Evolutionary conservation across 2,888 invertebrate species (phyloP).

Genomic region (Nomada fucata): DNA sequence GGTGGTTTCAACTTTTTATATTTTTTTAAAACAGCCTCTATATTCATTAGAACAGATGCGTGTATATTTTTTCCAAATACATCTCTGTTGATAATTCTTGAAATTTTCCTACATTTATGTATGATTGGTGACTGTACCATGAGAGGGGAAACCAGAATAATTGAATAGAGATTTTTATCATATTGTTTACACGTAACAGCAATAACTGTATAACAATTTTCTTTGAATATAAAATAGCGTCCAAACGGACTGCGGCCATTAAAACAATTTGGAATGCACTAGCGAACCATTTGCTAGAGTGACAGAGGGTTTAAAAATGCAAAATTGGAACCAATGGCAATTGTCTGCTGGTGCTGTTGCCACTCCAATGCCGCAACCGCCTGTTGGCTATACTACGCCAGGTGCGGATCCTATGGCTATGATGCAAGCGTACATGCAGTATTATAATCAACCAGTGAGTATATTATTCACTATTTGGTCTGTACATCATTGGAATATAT

Average conservation of each 20-base stretch:
- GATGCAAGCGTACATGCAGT: slow-evolving; percentile 83
- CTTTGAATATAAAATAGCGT: slow-evolving; percentile 79
- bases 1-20: slow-evolving; percentile 13
- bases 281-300: slow-evolving; percentile 69
- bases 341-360: slow-evolving; percentile 79
- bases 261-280: slow-evolving; percentile 79
- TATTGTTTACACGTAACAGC: slow-evolving; percentile 48
- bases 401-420: slow-evolving; percentile 82
- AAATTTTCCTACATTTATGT: slow-evolving; percentile 30
- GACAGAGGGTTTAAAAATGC: slow-evolving; percentile 78
- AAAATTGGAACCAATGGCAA: slow-evolving; percentile 84
- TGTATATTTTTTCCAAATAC: slow-evolving; percentile 9
- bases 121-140: slow-evolving; percentile 33
- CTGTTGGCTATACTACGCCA: slow-evolving; percentile 79
- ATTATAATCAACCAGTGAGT: slow-evolving; percentile 84
- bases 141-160: slow-evolving; percentile 25
- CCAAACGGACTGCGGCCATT: slow-evolving; percentile 79
- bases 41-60: slow-evolving; percentile 2
- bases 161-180: slow-evolving; percentile 41
- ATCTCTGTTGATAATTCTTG: not conserved
- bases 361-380: slow-evolving; percentile 81
- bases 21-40: not conserved
- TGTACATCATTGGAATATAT: not conserved
- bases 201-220: slow-evolving; percentile 75
- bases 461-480: slow-evolving; percentile 31